These are phyloP conservation scores for Amblyopsis hoosieri DNA, from an alignment of 2,797 vertebrate genomes.

Conservation along the genomic window DNA sequence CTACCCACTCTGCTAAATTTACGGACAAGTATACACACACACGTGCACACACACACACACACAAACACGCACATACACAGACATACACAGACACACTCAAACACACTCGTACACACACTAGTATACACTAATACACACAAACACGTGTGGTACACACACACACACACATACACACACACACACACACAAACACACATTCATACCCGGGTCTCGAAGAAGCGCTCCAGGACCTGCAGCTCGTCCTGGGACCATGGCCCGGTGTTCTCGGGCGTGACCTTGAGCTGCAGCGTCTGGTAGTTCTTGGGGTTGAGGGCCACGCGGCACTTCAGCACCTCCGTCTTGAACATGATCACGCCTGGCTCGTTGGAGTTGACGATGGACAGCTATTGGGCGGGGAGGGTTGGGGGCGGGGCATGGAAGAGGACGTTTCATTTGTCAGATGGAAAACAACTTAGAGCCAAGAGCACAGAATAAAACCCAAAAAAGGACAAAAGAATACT, in stretches of 20 bases:
- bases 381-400: slow-evolving; percentile 74
- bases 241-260: slow-evolving; percentile 96
- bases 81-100: too few relatives aligned
- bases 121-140: too few relatives aligned
- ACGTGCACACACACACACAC: too few relatives aligned
- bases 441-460: not conserved
- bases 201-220: slow-evolving; percentile 98
- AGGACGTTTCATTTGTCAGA: not conserved
- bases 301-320: slow-evolving; percentile 97
- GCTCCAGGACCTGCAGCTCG: slow-evolving; percentile 96
- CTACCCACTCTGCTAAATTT: too few relatives aligned
- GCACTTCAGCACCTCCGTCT: slow-evolving; percentile 96
- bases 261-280: slow-evolving; percentile 98
- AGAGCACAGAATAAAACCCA: not conserved
- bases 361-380: slow-evolving; percentile 97
- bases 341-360: slow-evolving; percentile 99
- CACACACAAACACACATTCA: not conserved
- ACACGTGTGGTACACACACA: not conserved
- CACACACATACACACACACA: not conserved
- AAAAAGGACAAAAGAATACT: not conserved
- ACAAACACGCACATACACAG: too few relatives aligned
- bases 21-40: too few relatives aligned
- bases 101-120: too few relatives aligned
- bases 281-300: slow-evolving; percentile 97
- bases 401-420: not conserved